A percentile compares a stretch with the other conserved stretches of the same genome.
phyloP scores from a whole-genome alignment of 2,113 vertebrate species.

The Crotalus horridus region DNA sequence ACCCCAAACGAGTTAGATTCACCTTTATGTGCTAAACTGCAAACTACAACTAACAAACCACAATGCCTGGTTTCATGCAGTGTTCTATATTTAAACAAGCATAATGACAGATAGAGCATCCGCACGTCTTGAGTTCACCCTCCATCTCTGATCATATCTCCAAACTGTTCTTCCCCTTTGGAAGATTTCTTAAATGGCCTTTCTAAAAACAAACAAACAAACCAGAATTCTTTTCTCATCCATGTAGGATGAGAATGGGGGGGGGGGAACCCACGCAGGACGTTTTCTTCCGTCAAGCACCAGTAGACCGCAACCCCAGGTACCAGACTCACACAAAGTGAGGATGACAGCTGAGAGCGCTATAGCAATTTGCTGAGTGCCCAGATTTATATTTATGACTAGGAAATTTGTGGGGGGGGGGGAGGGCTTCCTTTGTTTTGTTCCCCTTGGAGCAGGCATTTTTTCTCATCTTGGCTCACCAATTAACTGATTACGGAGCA shows the following conservation, averaged over 20 bases:
- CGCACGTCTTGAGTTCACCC: too few species aligned
- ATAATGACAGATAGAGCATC: too few species aligned
- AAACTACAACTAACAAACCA: too few species aligned
- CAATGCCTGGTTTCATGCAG: too few species aligned
- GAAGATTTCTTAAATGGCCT: background rate
- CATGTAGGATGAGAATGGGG: background rate
- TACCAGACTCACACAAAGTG: background rate
- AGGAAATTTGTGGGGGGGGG: background rate
- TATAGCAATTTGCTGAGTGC: background rate
- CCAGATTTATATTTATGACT: slow-evolving; percentile 39
- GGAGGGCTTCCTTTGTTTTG: background rate
- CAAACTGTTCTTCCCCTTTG: background rate
- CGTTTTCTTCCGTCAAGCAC: background rate
- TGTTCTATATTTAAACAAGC: too few species aligned
- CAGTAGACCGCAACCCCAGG: background rate
- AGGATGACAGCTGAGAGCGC: background rate
- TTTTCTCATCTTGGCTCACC: background rate
- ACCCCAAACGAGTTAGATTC: too few species aligned
- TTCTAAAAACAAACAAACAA: background rate
- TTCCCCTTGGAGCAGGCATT: background rate
- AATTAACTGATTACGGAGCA: background rate
- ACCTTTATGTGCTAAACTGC: too few species aligned
- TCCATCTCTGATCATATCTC: too few species aligned
- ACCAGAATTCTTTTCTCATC: background rate
- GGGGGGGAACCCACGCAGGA: background rate